Conservation (phyloP, 2,113 vertebrate species). For the Eolophus roseicapilla region DNA sequence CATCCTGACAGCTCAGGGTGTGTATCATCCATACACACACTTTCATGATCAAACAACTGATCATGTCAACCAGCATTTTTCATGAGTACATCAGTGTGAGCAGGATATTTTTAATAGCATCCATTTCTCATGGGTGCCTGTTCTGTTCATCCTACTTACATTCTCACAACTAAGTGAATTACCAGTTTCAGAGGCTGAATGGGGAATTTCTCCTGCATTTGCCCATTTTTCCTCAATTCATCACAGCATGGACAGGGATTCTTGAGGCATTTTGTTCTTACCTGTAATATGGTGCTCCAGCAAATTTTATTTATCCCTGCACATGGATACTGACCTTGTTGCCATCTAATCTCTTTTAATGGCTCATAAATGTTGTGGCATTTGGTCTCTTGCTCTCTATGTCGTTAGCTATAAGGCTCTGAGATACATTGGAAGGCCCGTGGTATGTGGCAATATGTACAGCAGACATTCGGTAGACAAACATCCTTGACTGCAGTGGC, state of each 20-base stretch:
- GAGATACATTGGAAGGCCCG: fast-evolving
- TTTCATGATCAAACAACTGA: constrained; percentile 30
- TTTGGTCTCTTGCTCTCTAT: neutral
- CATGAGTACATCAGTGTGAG: constrained; percentile 27
- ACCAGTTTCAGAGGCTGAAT: neutral
- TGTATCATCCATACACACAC: neutral
- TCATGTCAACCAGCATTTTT: constrained; percentile 31
- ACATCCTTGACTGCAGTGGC: neutral
- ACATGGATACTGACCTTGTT: neutral
- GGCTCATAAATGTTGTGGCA: neutral
- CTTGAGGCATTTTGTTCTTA: neutral
- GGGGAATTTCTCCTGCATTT: constrained; percentile 1
- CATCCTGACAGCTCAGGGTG: neutral
- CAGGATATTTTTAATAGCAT: constrained; percentile 30
- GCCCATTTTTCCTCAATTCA: neutral
- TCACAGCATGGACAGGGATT: neutral
- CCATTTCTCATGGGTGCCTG: constrained; percentile 35
- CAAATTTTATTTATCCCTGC: neutral
- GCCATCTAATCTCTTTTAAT: neutral
- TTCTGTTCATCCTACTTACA: constrained; percentile 7
- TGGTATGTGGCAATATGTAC: neutral
- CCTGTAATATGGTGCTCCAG: neutral
- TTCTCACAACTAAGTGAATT: neutral
- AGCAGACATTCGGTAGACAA: neutral
- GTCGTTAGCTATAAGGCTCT: neutral